Evolutionary conservation across 2,113 vertebrate species (phyloP).

Genomic region (Periophthalmodon schlosseri): DNA sequence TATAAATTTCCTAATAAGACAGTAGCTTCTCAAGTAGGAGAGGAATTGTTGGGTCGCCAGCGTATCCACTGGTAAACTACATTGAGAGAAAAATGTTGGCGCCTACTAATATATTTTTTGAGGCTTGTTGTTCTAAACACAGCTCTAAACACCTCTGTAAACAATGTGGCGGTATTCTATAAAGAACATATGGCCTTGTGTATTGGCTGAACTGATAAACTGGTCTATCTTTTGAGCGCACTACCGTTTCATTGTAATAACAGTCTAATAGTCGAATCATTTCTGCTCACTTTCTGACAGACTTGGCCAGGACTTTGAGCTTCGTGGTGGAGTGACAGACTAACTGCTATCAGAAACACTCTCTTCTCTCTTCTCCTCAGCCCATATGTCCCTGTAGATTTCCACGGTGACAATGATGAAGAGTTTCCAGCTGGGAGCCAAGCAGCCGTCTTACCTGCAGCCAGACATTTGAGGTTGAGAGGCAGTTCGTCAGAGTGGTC

Average conservation of each 20-base stretch:
- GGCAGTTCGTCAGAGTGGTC: constrained; percentile 96
- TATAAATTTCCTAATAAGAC: no score
- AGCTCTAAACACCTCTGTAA: no score
- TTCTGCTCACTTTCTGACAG: constrained; percentile 3
- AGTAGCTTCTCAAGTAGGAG: no score
- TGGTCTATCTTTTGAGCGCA: no score
- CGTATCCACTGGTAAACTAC: no score
- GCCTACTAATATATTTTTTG: no score
- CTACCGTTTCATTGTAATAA: not conserved
- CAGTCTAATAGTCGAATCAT: not conserved
- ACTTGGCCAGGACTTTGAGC: constrained; percentile 12
- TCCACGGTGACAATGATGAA: constrained; percentile 57
- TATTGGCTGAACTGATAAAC: no score
- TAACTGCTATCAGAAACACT: constrained; percentile 25
- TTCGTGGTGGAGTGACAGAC: constrained; percentile 26
- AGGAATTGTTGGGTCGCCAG: no score
- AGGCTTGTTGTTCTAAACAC: no score
- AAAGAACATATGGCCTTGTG: no score
- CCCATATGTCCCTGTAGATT: constrained; percentile 29
- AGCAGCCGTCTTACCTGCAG: constrained; percentile 81
- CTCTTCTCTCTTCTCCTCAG: constrained; percentile 32
- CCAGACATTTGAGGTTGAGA: constrained; percentile 89
- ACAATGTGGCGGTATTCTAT: no score
- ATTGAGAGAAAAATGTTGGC: no score
- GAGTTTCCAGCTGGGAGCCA: constrained; percentile 56